These are phyloP conservation scores for Acyrthosiphon pisum DNA, from an alignment of 1,140 invertebrate genomes.

Conservation along the genomic window DNA sequence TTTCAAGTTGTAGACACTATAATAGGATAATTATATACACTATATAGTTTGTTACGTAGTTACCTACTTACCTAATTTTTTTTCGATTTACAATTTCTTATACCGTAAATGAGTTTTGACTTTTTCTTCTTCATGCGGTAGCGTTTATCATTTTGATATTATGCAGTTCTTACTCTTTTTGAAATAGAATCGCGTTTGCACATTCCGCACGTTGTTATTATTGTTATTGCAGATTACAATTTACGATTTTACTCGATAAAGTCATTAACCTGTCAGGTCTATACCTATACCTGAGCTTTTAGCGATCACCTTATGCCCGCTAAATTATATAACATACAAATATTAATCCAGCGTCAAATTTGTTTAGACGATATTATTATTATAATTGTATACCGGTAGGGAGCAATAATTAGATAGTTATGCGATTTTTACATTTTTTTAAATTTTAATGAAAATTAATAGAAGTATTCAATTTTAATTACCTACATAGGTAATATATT, in stretches of 20 bases:
- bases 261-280: background rate
- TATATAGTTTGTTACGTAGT: too few species aligned
- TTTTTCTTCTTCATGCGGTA: background rate
- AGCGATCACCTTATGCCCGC: background rate
- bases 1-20: too few species aligned
- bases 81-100: background rate
- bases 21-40: too few species aligned
- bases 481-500: background rate
- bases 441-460: background rate
- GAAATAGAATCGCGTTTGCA: background rate
- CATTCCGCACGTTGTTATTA: background rate
- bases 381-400: background rate
- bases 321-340: background rate
- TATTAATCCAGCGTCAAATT: background rate
- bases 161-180: background rate
- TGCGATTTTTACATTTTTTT: slow-evolving; percentile 37
- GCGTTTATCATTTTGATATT: background rate
- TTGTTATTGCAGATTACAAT: background rate
- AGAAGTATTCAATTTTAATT: background rate
- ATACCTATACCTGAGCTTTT: background rate
- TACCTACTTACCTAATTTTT: background rate
- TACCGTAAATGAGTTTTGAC: background rate
- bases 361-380: slow-evolving; percentile 7
- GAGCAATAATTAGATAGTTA: background rate
- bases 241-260: background rate